Percentiles rank a stretch among this genome's conserved stretches.
These are phyloP conservation scores for Hymenopus coronatus DNA, from an alignment of 2,888 invertebrate genomes.

Conservation along the genomic window DNA sequence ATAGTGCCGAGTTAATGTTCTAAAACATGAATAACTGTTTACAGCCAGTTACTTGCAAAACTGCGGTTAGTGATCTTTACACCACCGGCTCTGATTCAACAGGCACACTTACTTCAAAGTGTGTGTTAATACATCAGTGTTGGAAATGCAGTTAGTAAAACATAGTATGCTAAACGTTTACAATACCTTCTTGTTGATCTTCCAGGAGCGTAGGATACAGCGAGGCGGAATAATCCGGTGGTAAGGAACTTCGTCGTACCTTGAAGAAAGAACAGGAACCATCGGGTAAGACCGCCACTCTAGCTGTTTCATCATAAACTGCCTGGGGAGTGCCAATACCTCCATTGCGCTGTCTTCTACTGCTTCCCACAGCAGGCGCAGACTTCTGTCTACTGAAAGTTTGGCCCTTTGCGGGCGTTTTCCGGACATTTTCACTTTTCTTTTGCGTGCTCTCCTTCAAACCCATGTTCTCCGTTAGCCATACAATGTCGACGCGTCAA, in stretches of 20 bases:
- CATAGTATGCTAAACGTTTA: not conserved
- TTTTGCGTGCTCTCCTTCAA: not conserved
- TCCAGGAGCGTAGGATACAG: not conserved
- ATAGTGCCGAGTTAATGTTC: no score
- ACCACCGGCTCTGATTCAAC: no score
- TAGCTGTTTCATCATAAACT: not conserved
- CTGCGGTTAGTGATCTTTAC: no score
- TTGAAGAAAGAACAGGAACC: conserved; percentile 1
- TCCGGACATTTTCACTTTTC: not conserved
- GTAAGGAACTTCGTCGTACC: not conserved
- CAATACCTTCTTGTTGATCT: not conserved
- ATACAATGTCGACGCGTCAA: not conserved
- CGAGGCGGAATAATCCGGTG: not conserved
- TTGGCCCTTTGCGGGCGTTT: no score
- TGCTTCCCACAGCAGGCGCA: no score
- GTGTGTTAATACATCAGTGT: no score
- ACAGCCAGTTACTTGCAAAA: no score
- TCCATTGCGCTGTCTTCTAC: not conserved
- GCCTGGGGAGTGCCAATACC: not conserved
- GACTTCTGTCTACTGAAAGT: not conserved
- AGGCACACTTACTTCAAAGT: no score
- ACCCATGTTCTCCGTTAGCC: not conserved
- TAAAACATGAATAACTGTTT: no score
- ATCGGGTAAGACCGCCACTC: not conserved
- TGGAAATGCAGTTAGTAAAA: no score